A percentile compares a stretch with the other conserved stretches of the same genome.
phyloP scores from a whole-genome alignment of 2,888 invertebrate species.

The Actias luna region DNA sequence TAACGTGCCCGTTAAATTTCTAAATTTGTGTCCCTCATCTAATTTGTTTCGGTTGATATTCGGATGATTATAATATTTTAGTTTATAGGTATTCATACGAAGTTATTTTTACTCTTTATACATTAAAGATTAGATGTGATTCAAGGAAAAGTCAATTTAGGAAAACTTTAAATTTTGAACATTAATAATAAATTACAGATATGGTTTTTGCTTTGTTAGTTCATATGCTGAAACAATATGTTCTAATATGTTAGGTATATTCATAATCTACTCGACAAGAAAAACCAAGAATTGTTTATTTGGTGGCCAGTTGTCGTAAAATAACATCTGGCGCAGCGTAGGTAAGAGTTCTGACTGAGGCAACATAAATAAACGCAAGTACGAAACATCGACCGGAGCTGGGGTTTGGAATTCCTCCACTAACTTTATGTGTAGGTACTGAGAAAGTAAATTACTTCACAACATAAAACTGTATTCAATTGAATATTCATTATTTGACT shows the following conservation, averaged over 20 bases:
- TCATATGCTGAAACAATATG: neutral
- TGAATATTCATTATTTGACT: neutral
- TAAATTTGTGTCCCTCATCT: slow-evolving; percentile 27
- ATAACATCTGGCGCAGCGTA: slow-evolving; percentile 77
- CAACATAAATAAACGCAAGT: slow-evolving; percentile 76
- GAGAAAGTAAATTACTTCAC: slow-evolving; percentile 21
- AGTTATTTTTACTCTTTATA: neutral
- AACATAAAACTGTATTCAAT: slow-evolving; percentile 7
- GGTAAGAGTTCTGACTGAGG: slow-evolving; percentile 73
- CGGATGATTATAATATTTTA: slow-evolving; percentile 5
- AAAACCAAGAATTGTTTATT: slow-evolving; percentile 61
- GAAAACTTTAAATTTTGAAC: neutral
- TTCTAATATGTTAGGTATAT: neutral
- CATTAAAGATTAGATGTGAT: neutral
- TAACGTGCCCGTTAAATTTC: slow-evolving; percentile 34
- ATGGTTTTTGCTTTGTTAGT: neutral
- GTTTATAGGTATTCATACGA: slow-evolving; percentile 1
- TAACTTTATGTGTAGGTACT: slow-evolving; percentile 19
- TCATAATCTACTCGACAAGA: slow-evolving; percentile 21
- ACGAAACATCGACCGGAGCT: slow-evolving; percentile 50
- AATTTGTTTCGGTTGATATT: slow-evolving; percentile 18
- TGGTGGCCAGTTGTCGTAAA: slow-evolving; percentile 70
- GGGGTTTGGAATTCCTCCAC: slow-evolving; percentile 24
- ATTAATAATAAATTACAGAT: neutral
- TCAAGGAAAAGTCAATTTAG: neutral